Percentiles rank a stretch among this genome's conserved stretches.
Conservation (phyloP, 2,888 invertebrate genomes). For the Pecten maximus region DNA sequence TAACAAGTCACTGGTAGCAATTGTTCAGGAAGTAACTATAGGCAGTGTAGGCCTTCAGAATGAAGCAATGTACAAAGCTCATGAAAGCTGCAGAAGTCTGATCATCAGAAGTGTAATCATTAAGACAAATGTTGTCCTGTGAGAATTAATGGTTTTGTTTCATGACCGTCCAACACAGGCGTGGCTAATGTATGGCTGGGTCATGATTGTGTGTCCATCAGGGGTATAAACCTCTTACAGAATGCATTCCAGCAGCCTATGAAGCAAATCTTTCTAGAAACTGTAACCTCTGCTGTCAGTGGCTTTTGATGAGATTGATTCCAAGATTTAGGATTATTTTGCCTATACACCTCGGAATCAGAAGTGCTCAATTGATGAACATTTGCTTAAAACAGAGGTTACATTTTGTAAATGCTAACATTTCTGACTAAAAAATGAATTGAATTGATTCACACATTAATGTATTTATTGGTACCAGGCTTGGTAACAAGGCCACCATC, state of each 20-base stretch:
- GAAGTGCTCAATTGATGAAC: background rate
- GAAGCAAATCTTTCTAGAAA: background rate
- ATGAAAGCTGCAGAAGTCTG: background rate
- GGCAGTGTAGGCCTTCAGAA: background rate
- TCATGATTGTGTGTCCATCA: background rate
- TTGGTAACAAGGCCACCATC: too few relatives aligned
- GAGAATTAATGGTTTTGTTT: background rate
- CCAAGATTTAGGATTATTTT: background rate
- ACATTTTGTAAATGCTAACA: too few relatives aligned
- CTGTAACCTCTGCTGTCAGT: background rate
- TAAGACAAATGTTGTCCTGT: background rate
- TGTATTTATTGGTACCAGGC: too few relatives aligned
- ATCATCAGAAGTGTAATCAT: background rate
- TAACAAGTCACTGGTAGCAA: too few relatives aligned
- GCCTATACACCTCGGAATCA: background rate
- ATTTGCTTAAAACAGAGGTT: too few relatives aligned
- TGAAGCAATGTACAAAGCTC: background rate
- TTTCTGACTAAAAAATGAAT: too few relatives aligned
- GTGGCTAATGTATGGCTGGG: background rate
- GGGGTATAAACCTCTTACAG: background rate
- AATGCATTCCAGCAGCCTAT: background rate
- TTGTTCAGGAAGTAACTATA: too few relatives aligned
- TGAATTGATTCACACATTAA: too few relatives aligned
- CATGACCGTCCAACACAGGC: background rate
- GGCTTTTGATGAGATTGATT: background rate